phyloP scores from a whole-genome alignment of 2,888 invertebrate genomes.

The Heliconius erato region DNA sequence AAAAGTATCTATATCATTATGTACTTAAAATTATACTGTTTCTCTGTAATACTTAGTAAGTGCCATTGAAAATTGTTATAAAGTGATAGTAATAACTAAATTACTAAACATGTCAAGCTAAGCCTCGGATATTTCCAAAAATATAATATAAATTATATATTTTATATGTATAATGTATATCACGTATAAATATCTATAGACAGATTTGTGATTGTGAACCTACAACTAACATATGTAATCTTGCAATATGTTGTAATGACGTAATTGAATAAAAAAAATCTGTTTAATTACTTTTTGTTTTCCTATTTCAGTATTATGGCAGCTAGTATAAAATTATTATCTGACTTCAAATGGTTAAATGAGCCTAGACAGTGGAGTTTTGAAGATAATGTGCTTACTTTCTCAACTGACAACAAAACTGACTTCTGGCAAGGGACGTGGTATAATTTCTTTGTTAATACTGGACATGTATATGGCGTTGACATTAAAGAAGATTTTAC shows the following conservation, averaged over 20 bases:
- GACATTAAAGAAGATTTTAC: conserved; percentile 69
- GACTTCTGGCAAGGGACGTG: conserved; percentile 78
- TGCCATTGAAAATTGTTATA: background rate
- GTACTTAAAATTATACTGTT: background rate
- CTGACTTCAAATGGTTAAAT: conserved; percentile 71
- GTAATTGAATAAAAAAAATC: background rate
- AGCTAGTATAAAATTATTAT: background rate
- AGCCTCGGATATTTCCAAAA: background rate
- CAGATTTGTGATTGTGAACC: too few relatives aligned
- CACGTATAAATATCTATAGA: too few relatives aligned
- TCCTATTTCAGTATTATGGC: background rate
- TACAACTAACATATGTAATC: background rate
- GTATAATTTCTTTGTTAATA: conserved; percentile 67
- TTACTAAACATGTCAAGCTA: background rate
- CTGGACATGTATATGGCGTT: conserved; percentile 71
- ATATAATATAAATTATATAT: too few relatives aligned
- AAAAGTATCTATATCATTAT: background rate
- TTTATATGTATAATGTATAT: too few relatives aligned
- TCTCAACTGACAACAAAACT: conserved; percentile 68
- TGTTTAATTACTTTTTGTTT: background rate
- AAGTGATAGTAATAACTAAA: background rate
- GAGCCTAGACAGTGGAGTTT: conserved; percentile 66
- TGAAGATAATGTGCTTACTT: conserved; percentile 56
- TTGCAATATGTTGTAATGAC: background rate
- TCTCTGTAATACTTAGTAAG: conserved; percentile 3